Conservation (phyloP, 2,888 invertebrate genomes). For the Sesamia inferens region DNA sequence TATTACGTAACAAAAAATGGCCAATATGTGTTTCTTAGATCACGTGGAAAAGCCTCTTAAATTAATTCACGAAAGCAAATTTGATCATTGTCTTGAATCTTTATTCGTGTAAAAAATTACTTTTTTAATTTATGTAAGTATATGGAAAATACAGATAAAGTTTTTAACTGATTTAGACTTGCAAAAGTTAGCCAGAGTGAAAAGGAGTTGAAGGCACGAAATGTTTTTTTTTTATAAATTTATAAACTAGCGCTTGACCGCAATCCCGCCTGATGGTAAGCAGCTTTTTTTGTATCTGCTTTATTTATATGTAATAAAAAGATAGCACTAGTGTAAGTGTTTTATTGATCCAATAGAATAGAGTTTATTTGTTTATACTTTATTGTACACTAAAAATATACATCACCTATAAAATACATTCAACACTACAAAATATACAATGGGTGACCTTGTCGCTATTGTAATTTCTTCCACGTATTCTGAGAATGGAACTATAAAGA, state of each 20-base stretch:
- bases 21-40: slow-evolving; percentile 47
- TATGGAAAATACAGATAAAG: neutral
- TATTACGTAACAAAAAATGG: slow-evolving; percentile 60
- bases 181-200: neutral
- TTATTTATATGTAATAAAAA: neutral
- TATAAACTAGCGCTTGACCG: no score
- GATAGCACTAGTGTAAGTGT: neutral
- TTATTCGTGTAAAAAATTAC: neutral
- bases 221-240: no score
- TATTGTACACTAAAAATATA: no score
- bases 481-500: no score
- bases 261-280: no score
- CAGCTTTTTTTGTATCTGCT: no score
- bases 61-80: neutral
- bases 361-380: no score
- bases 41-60: neutral
- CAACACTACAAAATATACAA: no score
- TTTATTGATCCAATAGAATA: neutral
- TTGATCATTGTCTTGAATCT: neutral
- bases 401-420: no score
- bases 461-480: no score
- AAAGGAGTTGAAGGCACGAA: no score
- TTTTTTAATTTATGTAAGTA: neutral
- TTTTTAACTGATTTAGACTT: neutral
- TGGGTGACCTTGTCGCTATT: no score